Evolutionary conservation across 2,797 vertebrate genomes (phyloP), one percentile per base, ranked within the genome.

Genomic region (Gymnopithys bicolor): DNA sequence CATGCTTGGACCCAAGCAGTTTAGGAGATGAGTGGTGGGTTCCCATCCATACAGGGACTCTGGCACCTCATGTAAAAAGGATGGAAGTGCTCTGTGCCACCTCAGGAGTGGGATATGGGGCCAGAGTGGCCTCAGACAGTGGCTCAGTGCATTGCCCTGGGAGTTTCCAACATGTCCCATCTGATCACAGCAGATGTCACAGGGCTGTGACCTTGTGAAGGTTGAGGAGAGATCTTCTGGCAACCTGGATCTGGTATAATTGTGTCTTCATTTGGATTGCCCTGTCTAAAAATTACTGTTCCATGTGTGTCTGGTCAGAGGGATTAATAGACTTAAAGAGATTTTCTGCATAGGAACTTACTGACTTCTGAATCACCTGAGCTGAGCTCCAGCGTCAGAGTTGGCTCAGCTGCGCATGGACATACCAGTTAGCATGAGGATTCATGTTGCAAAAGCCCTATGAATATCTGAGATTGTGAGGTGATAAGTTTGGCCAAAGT

Each of bases 351-450:
- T 2, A 13, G 33, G 32, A 66, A 16, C 8, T 84, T 67, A 5
- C 2, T 60, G 87, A 69, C 69, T 87, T 80, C n/a, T 68, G 58
- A 62, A 19, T 58, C 43, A 19, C 39, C 37, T 46, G 33, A 68
- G 69, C 46, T 41, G 66, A 78, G 51, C 14, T 87, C 7, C 19
- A 45, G 59, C 52, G n/a, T 24, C 48, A 39, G 32, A 66, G 55
- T 4, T 33, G 8, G 19, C 21, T 39, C 62, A 79, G 70, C 53
- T 78, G n/a, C 37, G 32, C 1, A 0, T 9, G 35, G 32, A 33
- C 1, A 1, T n/a, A 4, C 2, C 39, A 7, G 22, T 37, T 27
- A 55, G 24, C 33, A 6, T 0, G 0, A 46, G 2, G 3, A 67
- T 53, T 48, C 22, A 10, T 19, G 32, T 2, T 30, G n/a, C 46